A percentile compares a stretch with the other conserved stretches of the same genome.
These are phyloP conservation scores for Cloeon dipterum DNA, from an alignment of 2,888 invertebrate genomes.

Conservation along the genomic window DNA sequence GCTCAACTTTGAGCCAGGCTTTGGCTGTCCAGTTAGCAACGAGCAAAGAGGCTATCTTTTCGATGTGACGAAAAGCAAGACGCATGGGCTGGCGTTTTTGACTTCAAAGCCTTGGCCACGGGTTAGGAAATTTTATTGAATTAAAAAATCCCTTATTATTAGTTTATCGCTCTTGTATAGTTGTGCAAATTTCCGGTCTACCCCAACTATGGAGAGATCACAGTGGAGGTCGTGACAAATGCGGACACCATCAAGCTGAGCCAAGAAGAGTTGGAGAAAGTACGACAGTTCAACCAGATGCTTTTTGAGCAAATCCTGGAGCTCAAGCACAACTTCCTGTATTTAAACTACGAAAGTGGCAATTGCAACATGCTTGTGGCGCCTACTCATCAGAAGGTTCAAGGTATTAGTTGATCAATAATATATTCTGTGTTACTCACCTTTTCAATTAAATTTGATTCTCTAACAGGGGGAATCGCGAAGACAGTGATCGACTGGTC, in stretches of 20 bases:
- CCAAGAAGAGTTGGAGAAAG: constrained; percentile 22
- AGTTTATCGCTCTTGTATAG: constrained; percentile 13
- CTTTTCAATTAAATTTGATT: too few relatives aligned
- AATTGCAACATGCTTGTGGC: constrained; percentile 2
- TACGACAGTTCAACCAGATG: constrained; percentile 44
- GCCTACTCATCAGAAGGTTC: too few relatives aligned
- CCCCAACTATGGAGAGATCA: constrained; percentile 35
- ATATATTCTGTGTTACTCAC: too few relatives aligned
- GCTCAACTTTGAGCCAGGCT: constrained; percentile 29
- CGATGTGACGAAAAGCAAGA: constrained; percentile 22
- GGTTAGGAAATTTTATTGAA: not conserved
- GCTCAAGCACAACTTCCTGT: constrained; percentile 33
- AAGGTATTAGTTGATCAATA: too few relatives aligned
- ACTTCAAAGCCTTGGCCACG: constrained; percentile 20
- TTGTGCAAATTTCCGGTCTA: constrained; percentile 44
- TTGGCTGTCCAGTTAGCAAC: constrained; percentile 18
- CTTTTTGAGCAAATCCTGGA: constrained; percentile 48
- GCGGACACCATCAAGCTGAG: constrained; percentile 21
- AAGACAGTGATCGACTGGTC: too few relatives aligned
- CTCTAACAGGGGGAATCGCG: too few relatives aligned
- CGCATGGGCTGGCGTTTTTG: constrained; percentile 36
- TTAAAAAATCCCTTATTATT: not conserved
- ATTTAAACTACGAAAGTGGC: constrained; percentile 3
- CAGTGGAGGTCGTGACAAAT: constrained; percentile 27
- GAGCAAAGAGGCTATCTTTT: too few relatives aligned